These are phyloP conservation scores for Darevskia mixta DNA, from an alignment of 2,797 vertebrate genomes.

Conservation along the genomic window DNA sequence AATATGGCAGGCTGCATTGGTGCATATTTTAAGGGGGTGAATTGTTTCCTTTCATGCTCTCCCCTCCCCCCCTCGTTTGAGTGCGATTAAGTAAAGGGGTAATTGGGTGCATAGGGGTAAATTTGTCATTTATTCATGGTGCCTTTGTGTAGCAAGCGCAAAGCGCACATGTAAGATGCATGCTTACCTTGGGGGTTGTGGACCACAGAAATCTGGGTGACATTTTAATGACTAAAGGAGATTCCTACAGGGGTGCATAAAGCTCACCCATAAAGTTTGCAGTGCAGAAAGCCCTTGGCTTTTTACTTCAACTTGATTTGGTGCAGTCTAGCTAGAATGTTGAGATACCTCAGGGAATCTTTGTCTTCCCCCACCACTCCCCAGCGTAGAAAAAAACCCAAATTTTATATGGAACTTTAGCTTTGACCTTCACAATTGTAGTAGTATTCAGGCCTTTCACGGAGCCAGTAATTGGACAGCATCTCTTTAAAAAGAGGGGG, in stretches of 20 bases:
- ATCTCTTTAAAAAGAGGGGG: slow-evolving; percentile 56
- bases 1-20: not conserved
- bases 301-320: slow-evolving; percentile 23
- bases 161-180: not conserved
- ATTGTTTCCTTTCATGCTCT: not conserved
- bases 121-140: not conserved
- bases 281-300: slow-evolving; percentile 16
- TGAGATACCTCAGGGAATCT: not conserved
- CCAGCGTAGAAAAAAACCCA: not conserved
- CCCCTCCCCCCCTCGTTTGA: not conserved
- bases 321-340: not conserved
- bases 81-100: not conserved
- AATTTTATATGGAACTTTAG: slow-evolving; percentile 67
- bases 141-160: not conserved
- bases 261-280: not conserved
- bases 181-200: not conserved
- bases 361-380: not conserved
- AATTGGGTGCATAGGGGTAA: not conserved
- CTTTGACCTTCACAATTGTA: slow-evolving; percentile 73
- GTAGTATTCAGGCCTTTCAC: slow-evolving; percentile 51
- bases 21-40: not conserved
- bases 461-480: slow-evolving; percentile 47
- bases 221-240: not conserved
- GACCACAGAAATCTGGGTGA: not conserved
- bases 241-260: not conserved